These are phyloP conservation scores for Galemys pyrenaicus DNA, from an alignment of 2,113 vertebrate genomes.

Conservation along the genomic window DNA sequence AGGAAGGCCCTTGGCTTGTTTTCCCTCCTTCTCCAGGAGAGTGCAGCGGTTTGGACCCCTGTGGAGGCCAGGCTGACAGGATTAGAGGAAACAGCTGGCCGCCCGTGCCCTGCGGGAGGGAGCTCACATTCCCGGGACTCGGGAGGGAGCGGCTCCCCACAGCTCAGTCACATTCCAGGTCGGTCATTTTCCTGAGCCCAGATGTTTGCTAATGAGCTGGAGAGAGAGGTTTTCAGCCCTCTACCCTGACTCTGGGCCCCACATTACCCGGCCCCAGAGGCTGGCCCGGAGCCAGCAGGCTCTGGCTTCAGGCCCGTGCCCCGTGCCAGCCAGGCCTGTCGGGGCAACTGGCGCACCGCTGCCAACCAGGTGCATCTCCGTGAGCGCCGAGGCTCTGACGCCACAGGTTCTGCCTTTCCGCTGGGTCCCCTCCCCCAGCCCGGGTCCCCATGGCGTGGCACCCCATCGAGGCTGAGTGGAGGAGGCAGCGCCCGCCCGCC, in stretches of 20 bases:
- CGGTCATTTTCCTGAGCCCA: constrained; percentile 81
- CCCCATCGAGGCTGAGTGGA: background rate
- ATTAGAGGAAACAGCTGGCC: constrained; percentile 85
- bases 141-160: constrained; percentile 78
- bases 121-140: constrained; percentile 75
- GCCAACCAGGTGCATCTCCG: constrained; percentile 74
- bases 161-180: constrained; percentile 83
- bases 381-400: constrained; percentile 53
- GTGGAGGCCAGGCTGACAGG: constrained; percentile 77
- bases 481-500: background rate
- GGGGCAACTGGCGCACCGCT: constrained; percentile 60
- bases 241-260: constrained; percentile 62
- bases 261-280: constrained; percentile 63
- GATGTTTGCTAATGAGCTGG: constrained; percentile 84
- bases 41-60: constrained; percentile 70
- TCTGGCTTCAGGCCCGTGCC: constrained; percentile 32
- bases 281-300: constrained; percentile 69
- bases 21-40: constrained; percentile 40
- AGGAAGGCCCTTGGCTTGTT: constrained; percentile 60
- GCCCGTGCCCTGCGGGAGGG: constrained; percentile 78
- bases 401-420: constrained; percentile 67
- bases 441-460: background rate
- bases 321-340: constrained; percentile 79
- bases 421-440: constrained; percentile 3
- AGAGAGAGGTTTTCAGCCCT: constrained; percentile 69